These are phyloP conservation scores for Pristis pectinata DNA, from an alignment of 2,797 vertebrate genomes.

Conservation along the genomic window DNA sequence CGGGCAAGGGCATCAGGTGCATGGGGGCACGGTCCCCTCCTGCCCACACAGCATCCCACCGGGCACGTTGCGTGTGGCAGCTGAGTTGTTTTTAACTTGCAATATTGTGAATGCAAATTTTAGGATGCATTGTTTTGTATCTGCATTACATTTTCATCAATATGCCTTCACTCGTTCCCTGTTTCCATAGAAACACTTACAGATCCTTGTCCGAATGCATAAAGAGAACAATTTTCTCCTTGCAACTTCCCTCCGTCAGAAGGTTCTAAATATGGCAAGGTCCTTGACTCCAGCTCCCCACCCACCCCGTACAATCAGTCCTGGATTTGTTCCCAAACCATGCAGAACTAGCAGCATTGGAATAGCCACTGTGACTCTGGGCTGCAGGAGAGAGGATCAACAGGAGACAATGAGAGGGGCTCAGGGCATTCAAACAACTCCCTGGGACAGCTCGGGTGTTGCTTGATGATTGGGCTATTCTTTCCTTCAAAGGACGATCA, in stretches of 20 bases:
- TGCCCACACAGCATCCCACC: neutral
- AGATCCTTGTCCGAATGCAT: neutral
- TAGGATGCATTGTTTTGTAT: neutral
- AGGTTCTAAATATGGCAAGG: neutral
- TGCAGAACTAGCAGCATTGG: too few species aligned
- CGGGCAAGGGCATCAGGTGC: neutral
- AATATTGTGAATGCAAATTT: neutral
- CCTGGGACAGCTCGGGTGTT: neutral
- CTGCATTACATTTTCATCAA: neutral
- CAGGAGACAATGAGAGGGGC: too few species aligned
- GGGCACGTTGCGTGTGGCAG: neutral
- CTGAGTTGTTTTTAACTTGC: neutral
- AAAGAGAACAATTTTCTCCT: neutral
- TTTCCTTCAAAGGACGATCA: neutral
- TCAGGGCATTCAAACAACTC: neutral
- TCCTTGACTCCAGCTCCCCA: neutral
- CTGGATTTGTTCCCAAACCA: neutral
- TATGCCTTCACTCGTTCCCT: constrained; percentile 21
- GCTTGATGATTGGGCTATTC: neutral
- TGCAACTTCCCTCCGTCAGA: too few species aligned
- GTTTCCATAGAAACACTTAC: constrained; percentile 32
- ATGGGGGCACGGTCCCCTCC: neutral
- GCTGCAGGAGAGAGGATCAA: neutral
- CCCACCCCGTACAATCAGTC: neutral
- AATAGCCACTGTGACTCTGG: neutral